Conservation (phyloP, 2,113 vertebrate species). For the Vanacampus margaritifer region DNA sequence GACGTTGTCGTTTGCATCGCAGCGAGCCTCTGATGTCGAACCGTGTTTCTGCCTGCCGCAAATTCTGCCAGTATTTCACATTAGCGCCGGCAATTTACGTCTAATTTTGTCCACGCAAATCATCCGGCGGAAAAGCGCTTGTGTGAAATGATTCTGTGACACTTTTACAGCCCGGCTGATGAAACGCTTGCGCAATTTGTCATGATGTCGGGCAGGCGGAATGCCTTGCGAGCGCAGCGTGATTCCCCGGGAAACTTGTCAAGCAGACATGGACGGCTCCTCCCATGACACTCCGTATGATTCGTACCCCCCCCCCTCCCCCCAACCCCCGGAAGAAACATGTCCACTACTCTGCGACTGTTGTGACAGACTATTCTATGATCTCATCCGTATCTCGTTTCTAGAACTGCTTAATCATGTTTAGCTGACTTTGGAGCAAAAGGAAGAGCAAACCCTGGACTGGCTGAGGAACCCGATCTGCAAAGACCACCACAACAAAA, state of each 20-base stretch:
- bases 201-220: slow-evolving; percentile 10
- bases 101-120: not conserved
- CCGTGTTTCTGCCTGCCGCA: slow-evolving; percentile 36
- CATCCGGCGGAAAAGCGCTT: not conserved
- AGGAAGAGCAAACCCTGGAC: not conserved
- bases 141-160: not conserved
- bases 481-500: not conserved
- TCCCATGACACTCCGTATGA: slow-evolving; percentile 24
- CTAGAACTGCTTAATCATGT: not conserved
- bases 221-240: slow-evolving; percentile 17
- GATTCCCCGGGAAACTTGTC: slow-evolving; percentile 28
- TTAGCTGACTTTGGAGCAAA: not conserved
- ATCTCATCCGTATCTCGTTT: not conserved
- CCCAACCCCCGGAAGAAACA: too few species aligned
- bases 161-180: slow-evolving; percentile 19
- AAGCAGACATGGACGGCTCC: slow-evolving; percentile 25
- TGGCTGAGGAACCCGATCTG: not conserved
- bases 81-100: not conserved
- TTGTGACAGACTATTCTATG: slow-evolving; percentile 21
- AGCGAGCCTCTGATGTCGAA: slow-evolving; percentile 52
- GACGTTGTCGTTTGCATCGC: slow-evolving; percentile 57
- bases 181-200: slow-evolving; percentile 13
- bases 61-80: slow-evolving; percentile 16
- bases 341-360: slow-evolving; percentile 42
- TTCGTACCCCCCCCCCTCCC: too few species aligned